Percentiles rank a stretch among this genome's conserved stretches.
These are phyloP conservation scores for Takifugu flavidus DNA, from an alignment of 2,113 vertebrate species.

Conservation along the genomic window DNA sequence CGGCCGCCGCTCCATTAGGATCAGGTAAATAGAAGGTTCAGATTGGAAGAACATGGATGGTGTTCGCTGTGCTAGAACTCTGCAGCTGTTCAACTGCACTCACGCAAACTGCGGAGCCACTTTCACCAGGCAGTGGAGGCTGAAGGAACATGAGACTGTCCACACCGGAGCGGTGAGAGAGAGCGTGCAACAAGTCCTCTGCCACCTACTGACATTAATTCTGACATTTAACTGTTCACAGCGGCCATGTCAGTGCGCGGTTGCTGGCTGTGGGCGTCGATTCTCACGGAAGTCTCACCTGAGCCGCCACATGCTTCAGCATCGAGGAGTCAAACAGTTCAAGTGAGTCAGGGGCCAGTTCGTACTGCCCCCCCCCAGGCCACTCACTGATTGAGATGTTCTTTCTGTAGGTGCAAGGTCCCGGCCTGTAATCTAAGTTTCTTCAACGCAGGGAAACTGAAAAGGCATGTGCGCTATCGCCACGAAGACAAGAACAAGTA, in stretches of 20 bases:
- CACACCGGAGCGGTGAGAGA: conserved; percentile 71
- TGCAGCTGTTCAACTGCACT: conserved; percentile 57
- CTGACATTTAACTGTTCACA: conserved; percentile 17
- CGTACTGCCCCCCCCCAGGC: too few relatives aligned
- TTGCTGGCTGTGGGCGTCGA: conserved; percentile 54
- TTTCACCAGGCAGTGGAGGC: conserved; percentile 62
- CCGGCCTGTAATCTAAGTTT: conserved; percentile 55
- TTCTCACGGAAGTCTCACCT: conserved; percentile 68
- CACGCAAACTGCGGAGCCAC: conserved; percentile 59
- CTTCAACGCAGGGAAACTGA: conserved; percentile 37
- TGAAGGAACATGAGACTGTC: conserved; percentile 66
- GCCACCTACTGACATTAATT: neutral
- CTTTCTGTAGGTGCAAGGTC: conserved; percentile 58
- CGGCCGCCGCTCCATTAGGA: neutral
- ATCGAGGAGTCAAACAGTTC: conserved; percentile 56
- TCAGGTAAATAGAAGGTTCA: neutral
- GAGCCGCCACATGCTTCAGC: conserved; percentile 58
- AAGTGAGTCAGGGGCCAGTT: conserved; percentile 37
- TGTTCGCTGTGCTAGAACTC: neutral
- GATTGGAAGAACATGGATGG: conserved; percentile 36
- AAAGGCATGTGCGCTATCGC: conserved; percentile 55
- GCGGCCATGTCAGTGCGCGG: conserved; percentile 61
- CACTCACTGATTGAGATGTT: neutral
- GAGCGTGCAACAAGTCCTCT: too few relatives aligned
- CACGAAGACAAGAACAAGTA: conserved; percentile 57